Evolutionary conservation across 1,140 invertebrate species (phyloP), one percentile per base, ranked within the genome.

Genomic region (Charaxes varanes): DNA sequence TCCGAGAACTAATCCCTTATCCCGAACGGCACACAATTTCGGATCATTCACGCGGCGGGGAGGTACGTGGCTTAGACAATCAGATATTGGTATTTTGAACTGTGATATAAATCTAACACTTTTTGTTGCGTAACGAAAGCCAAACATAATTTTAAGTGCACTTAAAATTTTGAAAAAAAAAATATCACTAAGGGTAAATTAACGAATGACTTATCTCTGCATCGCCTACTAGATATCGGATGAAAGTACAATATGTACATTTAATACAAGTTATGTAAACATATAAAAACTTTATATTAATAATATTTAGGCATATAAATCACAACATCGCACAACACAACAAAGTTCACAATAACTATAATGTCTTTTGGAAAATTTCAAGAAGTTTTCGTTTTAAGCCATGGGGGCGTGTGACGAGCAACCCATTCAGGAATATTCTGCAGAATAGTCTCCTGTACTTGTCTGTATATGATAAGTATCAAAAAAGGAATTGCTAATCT

Each of bases 401-500:
- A 81, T 31, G 41, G 61, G 14, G 77, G 77, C 42, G 66, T 64
- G 41, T 81, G 53, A 28, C 46, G 62, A 21, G 43, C 54, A 17
- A 67, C 50, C 69, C 65, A 71, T 34, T 65, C 54, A 23, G 78
- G 78, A 31, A 78, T 61, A 60, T 74, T 65, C 26, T 53, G 35
- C 11, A 73, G 38, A 18, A 82, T 45, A 2, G 88, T 88, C 51
- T 91, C 87, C 54, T 91, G 87, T 17, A 93, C 56, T 62, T 92
- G 90, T 36, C 92, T 86, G 62, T 92, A 94, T 28, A 93, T 88
- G 56, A 93, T 88, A 0, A 94, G 78, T 4, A 88, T 85, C 34
- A 94, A 86, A 47, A 94, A 88, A 11, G 92, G 93, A 41, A 94
- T 86, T 1, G 92, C 91, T 10, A 93, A 77, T 33, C 89, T 82